Percentiles rank a stretch among this genome's conserved stretches.
These are phyloP conservation scores for Andrena trimmerana DNA, from an alignment of 2,888 invertebrate genomes.

Conservation along the genomic window DNA sequence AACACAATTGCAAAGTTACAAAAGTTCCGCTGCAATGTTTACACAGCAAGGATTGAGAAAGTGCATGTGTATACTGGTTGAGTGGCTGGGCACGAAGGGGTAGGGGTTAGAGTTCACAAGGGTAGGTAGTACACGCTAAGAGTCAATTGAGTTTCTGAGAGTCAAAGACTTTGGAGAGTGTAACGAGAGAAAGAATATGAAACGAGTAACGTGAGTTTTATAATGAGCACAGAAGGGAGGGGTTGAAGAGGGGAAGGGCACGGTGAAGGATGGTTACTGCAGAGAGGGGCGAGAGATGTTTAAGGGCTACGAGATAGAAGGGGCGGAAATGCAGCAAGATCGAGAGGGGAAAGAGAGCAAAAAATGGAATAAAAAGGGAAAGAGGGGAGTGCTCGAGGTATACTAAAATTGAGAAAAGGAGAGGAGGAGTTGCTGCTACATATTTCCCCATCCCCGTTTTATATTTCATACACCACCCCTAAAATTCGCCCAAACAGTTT, in stretches of 20 bases:
- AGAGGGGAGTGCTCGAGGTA: no score
- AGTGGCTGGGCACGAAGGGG: background rate
- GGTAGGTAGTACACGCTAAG: background rate
- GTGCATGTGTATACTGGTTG: background rate
- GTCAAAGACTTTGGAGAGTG: background rate
- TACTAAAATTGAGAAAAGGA: no score
- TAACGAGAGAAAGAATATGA: background rate
- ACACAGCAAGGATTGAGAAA: background rate
- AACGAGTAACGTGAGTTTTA: conserved; percentile 1
- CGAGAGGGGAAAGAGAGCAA: no score
- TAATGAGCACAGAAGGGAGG: background rate
- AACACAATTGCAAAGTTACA: no score
- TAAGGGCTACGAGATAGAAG: no score
- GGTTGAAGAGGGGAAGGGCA: background rate
- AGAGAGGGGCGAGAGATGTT: no score
- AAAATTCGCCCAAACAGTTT: no score
- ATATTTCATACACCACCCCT: no score
- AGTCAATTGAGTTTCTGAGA: conserved; percentile 1
- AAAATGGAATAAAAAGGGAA: no score
- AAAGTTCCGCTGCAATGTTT: background rate
- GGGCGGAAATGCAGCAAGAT: no score
- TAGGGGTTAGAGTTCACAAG: background rate
- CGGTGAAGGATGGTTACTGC: background rate
- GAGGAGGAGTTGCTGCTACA: no score
- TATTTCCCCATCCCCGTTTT: no score